phyloP scores from a whole-genome alignment of 2,888 invertebrate species.

The Amblyjoppa proteus region DNA sequence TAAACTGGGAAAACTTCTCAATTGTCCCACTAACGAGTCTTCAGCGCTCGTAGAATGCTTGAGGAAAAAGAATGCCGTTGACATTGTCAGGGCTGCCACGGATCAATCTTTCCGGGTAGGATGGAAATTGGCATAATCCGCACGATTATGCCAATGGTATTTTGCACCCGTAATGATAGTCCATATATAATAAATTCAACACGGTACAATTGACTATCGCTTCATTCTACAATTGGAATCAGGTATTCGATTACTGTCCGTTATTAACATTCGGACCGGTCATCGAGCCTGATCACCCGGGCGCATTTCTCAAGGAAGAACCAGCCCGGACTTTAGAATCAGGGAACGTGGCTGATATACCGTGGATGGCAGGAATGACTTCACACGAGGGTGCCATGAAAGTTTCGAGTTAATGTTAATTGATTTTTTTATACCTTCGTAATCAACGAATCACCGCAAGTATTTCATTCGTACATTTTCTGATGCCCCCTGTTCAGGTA shows the following conservation, averaged over 20 bases:
- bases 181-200: background rate
- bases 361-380: conserved; percentile 91
- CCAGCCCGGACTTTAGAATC: conserved; percentile 86
- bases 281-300: conserved; percentile 89
- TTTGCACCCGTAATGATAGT: background rate
- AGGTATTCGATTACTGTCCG: conserved; percentile 92
- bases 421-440: background rate
- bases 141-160: background rate
- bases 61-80: conserved; percentile 86
- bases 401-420: conserved; percentile 86
- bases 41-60: conserved; percentile 87
- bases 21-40: conserved; percentile 86
- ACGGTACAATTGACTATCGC: background rate
- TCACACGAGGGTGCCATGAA: conserved; percentile 91
- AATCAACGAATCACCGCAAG: background rate
- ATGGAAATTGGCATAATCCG: background rate
- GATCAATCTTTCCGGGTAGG: conserved; percentile 88
- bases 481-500: conserved; percentile 65
- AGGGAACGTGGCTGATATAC: conserved; percentile 86
- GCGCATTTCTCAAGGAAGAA: conserved; percentile 89
- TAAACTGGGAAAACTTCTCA: conserved; percentile 87
- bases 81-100: conserved; percentile 87
- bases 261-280: conserved; percentile 93
- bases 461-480: background rate
- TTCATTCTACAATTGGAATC: background rate